These are phyloP conservation scores for Characodon lateralis DNA, from an alignment of 2,797 vertebrate genomes.

Conservation along the genomic window DNA sequence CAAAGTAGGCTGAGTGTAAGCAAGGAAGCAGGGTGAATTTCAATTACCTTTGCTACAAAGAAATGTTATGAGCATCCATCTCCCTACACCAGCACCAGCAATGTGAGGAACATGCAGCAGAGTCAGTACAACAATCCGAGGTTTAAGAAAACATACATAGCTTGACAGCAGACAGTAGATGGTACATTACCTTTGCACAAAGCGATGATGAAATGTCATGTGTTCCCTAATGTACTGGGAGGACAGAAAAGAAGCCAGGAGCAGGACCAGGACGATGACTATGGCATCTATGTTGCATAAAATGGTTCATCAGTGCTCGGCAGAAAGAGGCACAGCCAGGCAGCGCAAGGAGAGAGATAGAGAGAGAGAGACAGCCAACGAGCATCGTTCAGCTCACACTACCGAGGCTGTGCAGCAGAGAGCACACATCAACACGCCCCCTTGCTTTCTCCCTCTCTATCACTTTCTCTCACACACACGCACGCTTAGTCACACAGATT, in stretches of 20 bases:
- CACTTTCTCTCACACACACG: constrained; percentile 52
- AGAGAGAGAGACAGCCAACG: constrained; percentile 62
- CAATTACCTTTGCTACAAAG: constrained; percentile 40
- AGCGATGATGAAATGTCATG: constrained; percentile 62
- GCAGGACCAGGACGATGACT: constrained; percentile 60
- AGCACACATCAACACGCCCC: constrained; percentile 82
- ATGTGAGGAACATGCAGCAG: constrained; percentile 71
- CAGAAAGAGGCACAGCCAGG: constrained; percentile 79
- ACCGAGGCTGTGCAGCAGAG: constrained; percentile 80
- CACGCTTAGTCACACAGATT: constrained; percentile 62
- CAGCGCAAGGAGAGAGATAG: constrained; percentile 59
- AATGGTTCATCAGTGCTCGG: constrained; percentile 83
- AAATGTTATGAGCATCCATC: constrained; percentile 61
- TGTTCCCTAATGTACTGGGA: constrained; percentile 74
- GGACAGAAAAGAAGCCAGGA: constrained; percentile 60
- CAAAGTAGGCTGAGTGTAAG: constrained; percentile 26
- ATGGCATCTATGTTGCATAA: constrained; percentile 79
- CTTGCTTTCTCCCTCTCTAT: constrained; percentile 64
- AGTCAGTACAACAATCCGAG: constrained; percentile 58
- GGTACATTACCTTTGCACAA: constrained; percentile 75
- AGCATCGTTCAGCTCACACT: constrained; percentile 83
- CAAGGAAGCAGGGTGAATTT: constrained; percentile 37
- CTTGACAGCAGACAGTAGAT: constrained; percentile 64
- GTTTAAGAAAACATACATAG: constrained; percentile 59
- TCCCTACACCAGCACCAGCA: constrained; percentile 54